Evolutionary conservation across 2,113 vertebrate genomes (phyloP).

Genomic region (Hippocampus zosterae): DNA sequence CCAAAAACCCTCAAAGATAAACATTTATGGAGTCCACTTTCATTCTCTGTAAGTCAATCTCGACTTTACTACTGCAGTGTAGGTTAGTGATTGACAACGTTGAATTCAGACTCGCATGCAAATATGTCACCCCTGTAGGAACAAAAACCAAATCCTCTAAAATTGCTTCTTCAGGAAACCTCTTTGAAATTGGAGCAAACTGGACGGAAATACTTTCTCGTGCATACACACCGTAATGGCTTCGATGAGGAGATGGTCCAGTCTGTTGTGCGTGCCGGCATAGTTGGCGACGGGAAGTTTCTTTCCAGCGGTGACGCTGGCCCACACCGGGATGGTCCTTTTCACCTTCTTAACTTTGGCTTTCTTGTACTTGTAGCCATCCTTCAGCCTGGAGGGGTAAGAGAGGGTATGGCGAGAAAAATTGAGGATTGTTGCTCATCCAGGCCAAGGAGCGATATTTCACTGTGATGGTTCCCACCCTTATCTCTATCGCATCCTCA

Average conservation of each 20-base stretch:
- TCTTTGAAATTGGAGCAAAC: not conserved
- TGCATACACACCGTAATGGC: conserved; percentile 80
- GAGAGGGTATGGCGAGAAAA: conserved; percentile 14
- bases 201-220: not conserved
- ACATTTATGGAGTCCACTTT: too few species aligned
- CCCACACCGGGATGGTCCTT: conserved; percentile 93
- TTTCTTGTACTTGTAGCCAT: conserved; percentile 80
- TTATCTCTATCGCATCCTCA: conserved; percentile 66
- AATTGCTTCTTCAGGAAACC: too few species aligned
- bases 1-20: too few species aligned
- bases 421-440: conserved; percentile 35
- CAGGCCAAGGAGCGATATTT: conserved; percentile 61
- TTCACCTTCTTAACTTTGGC: conserved; percentile 94
- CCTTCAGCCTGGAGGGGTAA: conserved; percentile 79
- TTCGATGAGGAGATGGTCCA: conserved; percentile 91
- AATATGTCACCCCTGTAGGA: too few species aligned
- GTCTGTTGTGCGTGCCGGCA: conserved; percentile 85
- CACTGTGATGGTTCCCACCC: conserved; percentile 66
- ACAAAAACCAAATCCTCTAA: too few species aligned
- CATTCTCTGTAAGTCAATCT: too few species aligned
- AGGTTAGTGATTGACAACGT: too few species aligned
- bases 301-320: conserved; percentile 85
- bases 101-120: too few species aligned
- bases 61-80: too few species aligned
- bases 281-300: conserved; percentile 82